phyloP scores from a whole-genome alignment of 2,888 invertebrate species.

The Odontomyia ornata region DNA sequence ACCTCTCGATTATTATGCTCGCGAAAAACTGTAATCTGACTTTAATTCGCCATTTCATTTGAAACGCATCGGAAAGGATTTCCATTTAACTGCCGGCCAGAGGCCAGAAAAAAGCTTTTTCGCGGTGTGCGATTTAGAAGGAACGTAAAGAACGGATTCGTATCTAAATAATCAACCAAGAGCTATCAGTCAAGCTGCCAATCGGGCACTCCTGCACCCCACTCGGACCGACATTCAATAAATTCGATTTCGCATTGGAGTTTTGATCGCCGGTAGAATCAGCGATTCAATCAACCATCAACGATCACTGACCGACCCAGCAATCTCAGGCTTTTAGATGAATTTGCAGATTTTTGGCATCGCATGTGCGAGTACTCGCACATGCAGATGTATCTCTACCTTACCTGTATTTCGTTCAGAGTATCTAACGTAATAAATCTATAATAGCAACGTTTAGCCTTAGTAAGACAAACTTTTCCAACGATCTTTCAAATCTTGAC shows the following conservation, averaged over 20 bases:
- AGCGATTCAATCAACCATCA: neutral
- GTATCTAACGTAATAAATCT: constrained; percentile 3
- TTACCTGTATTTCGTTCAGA: neutral
- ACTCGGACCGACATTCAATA: constrained; percentile 6
- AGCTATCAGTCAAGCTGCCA: constrained; percentile 34
- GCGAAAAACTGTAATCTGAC: neutral
- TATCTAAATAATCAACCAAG: constrained; percentile 35
- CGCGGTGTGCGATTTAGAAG: neutral
- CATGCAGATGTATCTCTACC: neutral
- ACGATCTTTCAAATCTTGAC: constrained; percentile 19
- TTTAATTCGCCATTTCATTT: neutral
- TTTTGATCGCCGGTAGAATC: neutral
- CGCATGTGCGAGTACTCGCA: no score
- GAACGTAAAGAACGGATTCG: neutral
- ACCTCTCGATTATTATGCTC: neutral
- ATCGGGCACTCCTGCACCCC: constrained; percentile 28
- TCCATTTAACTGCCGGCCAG: neutral
- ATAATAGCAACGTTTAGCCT: neutral
- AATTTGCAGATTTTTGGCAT: constrained; percentile 20
- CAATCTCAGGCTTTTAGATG: constrained; percentile 28
- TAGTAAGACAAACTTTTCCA: neutral
- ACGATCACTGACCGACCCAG: neutral
- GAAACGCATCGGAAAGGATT: constrained; percentile 3
- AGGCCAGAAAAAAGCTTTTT: neutral
- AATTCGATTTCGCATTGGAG: neutral